Conservation (phyloP, 2,113 vertebrate genomes). For the Macrotus californicus region DNA sequence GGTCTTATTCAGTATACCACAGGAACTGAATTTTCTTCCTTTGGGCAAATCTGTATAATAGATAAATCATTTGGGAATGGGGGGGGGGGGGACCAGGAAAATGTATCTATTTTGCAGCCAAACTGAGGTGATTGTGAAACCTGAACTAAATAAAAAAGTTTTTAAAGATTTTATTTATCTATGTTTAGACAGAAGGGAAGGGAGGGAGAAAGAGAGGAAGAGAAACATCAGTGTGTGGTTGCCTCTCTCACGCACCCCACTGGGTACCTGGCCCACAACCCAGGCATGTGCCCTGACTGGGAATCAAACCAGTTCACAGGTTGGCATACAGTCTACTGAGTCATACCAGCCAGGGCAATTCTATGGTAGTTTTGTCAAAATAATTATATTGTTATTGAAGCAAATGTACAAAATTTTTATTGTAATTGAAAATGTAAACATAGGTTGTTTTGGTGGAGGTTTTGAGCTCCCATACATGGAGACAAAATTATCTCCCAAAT, state of each 20-base stretch:
- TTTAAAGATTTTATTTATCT: background rate
- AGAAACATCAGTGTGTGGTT: no score
- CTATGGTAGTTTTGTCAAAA: constrained; percentile 26
- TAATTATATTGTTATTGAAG: constrained; percentile 44
- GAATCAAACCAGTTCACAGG: no score
- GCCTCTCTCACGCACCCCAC: no score
- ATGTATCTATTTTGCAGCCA: background rate
- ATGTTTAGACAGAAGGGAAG: no score
- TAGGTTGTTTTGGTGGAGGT: constrained; percentile 4
- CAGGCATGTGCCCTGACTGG: no score
- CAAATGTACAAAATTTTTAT: constrained; percentile 16
- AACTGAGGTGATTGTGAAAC: background rate
- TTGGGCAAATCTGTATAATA: background rate
- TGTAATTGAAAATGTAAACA: constrained; percentile 33
- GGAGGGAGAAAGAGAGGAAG: no score
- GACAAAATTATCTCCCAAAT: constrained; percentile 28
- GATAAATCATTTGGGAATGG: background rate
- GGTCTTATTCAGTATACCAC: background rate
- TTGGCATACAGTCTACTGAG: no score
- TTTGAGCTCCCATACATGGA: background rate
- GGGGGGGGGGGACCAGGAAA: background rate
- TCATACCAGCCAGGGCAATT: background rate
- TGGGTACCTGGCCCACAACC: no score
- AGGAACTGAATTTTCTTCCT: background rate
- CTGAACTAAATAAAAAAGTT: background rate